phyloP scores from a whole-genome alignment of 2,797 vertebrate species.

The Myripristis murdjan region DNA sequence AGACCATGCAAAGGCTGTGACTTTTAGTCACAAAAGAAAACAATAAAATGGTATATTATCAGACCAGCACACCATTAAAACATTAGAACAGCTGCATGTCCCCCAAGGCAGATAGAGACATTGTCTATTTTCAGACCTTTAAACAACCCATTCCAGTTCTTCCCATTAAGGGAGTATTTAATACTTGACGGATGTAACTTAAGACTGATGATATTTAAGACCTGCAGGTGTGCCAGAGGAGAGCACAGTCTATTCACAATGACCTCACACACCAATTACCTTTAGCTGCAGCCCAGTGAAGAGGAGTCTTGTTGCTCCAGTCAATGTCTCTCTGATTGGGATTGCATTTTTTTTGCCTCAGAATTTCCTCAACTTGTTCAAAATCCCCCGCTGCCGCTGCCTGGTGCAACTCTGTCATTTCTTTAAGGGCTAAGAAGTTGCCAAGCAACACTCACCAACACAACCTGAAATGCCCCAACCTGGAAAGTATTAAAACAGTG shows the following conservation, averaged over 20 bases:
- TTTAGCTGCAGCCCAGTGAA: constrained; percentile 93
- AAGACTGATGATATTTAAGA: background rate
- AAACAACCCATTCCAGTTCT: no score
- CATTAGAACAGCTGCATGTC: no score
- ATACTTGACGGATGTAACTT: background rate
- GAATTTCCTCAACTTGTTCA: constrained; percentile 81
- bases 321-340: constrained; percentile 91
- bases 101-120: no score
- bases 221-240: background rate
- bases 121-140: background rate
- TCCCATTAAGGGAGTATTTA: background rate
- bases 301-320: constrained; percentile 91
- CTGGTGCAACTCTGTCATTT: constrained; percentile 92
- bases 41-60: no score
- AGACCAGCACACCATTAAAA: no score
- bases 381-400: constrained; percentile 88
- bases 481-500: background rate
- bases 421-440: constrained; percentile 13
- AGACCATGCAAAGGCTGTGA: no score
- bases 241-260: background rate
- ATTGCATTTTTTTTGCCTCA: constrained; percentile 84
- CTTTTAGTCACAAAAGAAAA: no score
- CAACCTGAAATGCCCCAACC: background rate
- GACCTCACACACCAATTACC: constrained; percentile 71
- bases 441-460: constrained; percentile 57